Percentiles rank a stretch among this genome's conserved stretches.
Conservation (phyloP, 2,888 invertebrate species). For the Diploptera punctata region DNA sequence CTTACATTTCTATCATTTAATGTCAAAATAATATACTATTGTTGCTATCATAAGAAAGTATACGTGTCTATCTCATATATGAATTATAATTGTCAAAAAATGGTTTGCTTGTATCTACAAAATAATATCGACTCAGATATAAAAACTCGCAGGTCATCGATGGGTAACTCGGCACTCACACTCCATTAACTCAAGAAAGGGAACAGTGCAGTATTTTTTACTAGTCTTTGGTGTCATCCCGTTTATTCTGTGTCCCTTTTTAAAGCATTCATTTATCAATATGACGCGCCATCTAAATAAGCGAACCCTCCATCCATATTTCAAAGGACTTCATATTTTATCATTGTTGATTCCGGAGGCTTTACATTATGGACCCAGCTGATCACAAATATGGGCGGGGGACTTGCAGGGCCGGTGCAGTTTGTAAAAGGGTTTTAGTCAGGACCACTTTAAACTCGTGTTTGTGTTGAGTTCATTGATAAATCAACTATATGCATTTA, state of each 20-base stretch:
- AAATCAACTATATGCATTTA: slow-evolving; percentile 11
- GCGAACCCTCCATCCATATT: background rate
- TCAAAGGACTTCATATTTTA: slow-evolving; percentile 16
- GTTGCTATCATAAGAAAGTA: too few species aligned
- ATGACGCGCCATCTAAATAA: background rate
- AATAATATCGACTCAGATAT: too few species aligned
- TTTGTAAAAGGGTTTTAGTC: background rate
- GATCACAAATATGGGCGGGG: background rate
- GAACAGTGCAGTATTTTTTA: background rate
- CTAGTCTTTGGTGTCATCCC: background rate
- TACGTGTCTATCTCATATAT: too few species aligned
- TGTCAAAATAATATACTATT: too few species aligned
- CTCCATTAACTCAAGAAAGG: background rate
- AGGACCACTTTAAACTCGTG: slow-evolving; percentile 10
- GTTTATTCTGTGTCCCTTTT: slow-evolving; percentile 7
- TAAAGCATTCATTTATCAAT: slow-evolving; percentile 2
- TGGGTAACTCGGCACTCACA: too few species aligned
- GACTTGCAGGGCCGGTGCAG: background rate
- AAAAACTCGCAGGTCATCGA: too few species aligned
- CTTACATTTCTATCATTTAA: too few species aligned
- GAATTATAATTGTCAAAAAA: too few species aligned
- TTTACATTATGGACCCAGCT: background rate
- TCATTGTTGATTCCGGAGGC: slow-evolving; percentile 3
- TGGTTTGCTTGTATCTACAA: too few species aligned
- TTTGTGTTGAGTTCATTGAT: slow-evolving; percentile 22